Evolutionary conservation across 2,797 vertebrate species (phyloP).

Genomic region (Danio albolineatus): DNA sequence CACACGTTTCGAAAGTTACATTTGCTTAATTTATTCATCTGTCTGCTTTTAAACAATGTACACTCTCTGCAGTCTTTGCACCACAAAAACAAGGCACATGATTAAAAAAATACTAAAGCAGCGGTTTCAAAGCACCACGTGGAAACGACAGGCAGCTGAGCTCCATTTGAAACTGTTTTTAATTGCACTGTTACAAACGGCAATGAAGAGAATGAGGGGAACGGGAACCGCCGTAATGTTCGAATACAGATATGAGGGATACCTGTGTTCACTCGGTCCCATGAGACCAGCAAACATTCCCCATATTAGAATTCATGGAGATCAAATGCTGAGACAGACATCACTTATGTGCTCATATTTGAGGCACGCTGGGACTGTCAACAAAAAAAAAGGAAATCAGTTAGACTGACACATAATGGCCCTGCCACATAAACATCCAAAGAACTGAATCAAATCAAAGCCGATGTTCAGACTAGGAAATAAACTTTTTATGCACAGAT

Average conservation of each 20-base stretch:
- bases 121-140: slow-evolving; percentile 35
- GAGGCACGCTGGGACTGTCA: not conserved
- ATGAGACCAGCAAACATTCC: slow-evolving; percentile 53
- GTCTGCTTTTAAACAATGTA: slow-evolving; percentile 53
- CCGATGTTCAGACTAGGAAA: not conserved
- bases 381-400: not conserved
- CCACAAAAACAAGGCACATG: slow-evolving; percentile 50
- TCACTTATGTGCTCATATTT: slow-evolving; percentile 14
- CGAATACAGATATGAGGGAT: slow-evolving; percentile 75
- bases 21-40: slow-evolving; percentile 58
- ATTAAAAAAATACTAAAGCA: slow-evolving; percentile 52
- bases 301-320: slow-evolving; percentile 53
- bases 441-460: too few species aligned
- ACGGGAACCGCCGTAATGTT: slow-evolving; percentile 50
- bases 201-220: slow-evolving; percentile 39
- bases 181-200: slow-evolving; percentile 51
- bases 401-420: not conserved
- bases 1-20: slow-evolving; percentile 42
- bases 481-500: not conserved
- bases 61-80: slow-evolving; percentile 34
- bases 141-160: slow-evolving; percentile 11
- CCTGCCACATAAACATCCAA: not conserved
- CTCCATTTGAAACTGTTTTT: slow-evolving; percentile 50
- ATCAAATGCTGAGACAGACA: slow-evolving; percentile 56
- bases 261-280: slow-evolving; percentile 66